phyloP scores from a whole-genome alignment of 2,888 invertebrate species.

The Aproaerema taeniolella region DNA sequence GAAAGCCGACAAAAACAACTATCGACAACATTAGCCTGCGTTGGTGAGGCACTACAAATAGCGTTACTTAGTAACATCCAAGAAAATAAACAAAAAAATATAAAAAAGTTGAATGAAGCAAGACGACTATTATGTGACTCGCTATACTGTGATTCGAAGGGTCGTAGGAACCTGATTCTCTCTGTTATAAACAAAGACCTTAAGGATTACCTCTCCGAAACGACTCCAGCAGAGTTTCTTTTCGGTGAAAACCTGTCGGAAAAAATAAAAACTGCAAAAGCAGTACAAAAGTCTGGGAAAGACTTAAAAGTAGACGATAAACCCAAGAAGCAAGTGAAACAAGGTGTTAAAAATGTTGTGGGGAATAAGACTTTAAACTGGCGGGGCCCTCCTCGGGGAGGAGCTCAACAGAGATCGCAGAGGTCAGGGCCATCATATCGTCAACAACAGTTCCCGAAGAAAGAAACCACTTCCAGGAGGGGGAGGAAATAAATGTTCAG shows the following conservation, averaged over 20 bases:
- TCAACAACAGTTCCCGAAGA: neutral
- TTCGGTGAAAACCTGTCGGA: slow-evolving; percentile 9
- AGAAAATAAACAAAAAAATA: neutral
- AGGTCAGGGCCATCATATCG: slow-evolving; percentile 3
- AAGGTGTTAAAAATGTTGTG: neutral
- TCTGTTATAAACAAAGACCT: slow-evolving; percentile 3
- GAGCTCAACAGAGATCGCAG: neutral
- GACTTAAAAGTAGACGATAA: slow-evolving; percentile 4
- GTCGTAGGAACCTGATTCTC: neutral
- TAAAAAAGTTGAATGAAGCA: slow-evolving; percentile 1
- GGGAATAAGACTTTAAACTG: slow-evolving; percentile 15
- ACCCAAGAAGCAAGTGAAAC: neutral
- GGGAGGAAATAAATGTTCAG: slow-evolving; percentile 5
- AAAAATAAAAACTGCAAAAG: slow-evolving; percentile 13
- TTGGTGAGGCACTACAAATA: neutral
- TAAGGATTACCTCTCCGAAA: slow-evolving; percentile 6
- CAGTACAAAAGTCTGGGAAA: slow-evolving; percentile 9
- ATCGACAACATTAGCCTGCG: neutral
- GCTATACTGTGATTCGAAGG: slow-evolving; percentile 1
- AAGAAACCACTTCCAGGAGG: neutral
- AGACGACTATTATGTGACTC: neutral
- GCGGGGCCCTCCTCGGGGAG: slow-evolving; percentile 12
- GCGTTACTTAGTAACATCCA: neutral
- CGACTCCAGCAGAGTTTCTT: neutral
- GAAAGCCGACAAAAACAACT: neutral